Conservation (phyloP, 2,113 vertebrate genomes). For the Cebus imitator region DNA sequence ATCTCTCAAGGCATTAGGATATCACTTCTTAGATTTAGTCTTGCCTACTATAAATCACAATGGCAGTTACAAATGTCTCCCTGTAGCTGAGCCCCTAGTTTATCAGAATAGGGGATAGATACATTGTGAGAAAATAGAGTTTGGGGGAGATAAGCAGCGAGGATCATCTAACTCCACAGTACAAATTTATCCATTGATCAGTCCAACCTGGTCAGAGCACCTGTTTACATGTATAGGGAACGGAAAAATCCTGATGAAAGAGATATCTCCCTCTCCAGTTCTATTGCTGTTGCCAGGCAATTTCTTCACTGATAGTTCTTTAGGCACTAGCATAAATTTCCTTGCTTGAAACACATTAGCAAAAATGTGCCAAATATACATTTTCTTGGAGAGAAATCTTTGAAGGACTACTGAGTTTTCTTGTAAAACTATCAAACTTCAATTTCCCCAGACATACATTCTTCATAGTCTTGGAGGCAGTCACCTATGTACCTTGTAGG, state of each 20-base stretch:
- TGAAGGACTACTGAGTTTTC: not conserved
- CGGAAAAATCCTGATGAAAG: not conserved
- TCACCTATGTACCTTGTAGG: not conserved
- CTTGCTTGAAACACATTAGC: not conserved
- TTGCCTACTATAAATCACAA: not conserved
- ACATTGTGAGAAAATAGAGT: not conserved
- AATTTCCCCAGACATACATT: not conserved
- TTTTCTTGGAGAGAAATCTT: not conserved
- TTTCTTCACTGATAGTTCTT: not conserved
- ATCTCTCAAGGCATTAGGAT: not conserved
- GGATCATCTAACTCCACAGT: not conserved
- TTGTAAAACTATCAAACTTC: not conserved
- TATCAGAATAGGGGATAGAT: not conserved
- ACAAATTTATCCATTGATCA: not conserved
- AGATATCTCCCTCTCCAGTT: not conserved
- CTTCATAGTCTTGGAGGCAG: not conserved
- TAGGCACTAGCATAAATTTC: not conserved
- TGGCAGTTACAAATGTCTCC: not conserved
- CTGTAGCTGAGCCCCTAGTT: not conserved
- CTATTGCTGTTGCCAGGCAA: not conserved
- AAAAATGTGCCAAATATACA: not conserved
- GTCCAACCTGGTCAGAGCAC: not conserved
- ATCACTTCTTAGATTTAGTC: not conserved
- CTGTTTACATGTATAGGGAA: not conserved
- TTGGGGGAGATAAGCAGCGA: not conserved